Conservation (phyloP, 2,888 invertebrate genomes). For the Caenorhabditis sulstoni region DNA sequence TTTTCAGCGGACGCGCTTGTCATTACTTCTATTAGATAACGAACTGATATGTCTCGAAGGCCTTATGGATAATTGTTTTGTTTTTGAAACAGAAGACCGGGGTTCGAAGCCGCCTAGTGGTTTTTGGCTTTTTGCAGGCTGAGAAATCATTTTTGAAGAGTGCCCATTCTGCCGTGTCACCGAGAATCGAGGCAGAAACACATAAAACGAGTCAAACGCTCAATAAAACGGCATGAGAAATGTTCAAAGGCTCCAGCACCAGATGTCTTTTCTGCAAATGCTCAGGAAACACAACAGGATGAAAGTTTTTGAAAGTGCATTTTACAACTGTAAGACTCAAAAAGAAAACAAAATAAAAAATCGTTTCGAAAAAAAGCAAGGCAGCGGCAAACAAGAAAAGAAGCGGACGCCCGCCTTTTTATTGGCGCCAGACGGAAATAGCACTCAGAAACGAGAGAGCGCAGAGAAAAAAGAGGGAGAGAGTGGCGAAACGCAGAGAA, state of each 20-base stretch:
- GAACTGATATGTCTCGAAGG: too few relatives aligned
- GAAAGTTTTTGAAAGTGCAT: background rate
- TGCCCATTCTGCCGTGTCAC: constrained; percentile 5
- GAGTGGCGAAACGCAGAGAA: constrained; percentile 15
- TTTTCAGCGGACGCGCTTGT: too few relatives aligned
- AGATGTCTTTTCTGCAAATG: background rate
- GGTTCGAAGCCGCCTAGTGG: too few relatives aligned
- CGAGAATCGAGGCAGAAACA: background rate
- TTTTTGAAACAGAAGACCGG: background rate
- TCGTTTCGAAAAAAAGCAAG: constrained; percentile 5
- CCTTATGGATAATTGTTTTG: too few relatives aligned
- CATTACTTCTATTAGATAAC: too few relatives aligned
- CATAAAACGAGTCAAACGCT: constrained; percentile 1
- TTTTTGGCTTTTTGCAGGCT: too few relatives aligned
- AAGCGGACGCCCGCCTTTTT: constrained; percentile 30
- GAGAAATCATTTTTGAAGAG: background rate
- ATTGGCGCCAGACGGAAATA: constrained; percentile 10
- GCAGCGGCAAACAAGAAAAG: constrained; percentile 2
- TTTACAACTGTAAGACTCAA: background rate
- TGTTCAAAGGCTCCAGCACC: too few relatives aligned
- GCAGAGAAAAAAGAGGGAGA: constrained; percentile 14
- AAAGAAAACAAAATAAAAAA: constrained; percentile 37
- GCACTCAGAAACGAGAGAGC: constrained; percentile 10
- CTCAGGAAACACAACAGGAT: background rate
- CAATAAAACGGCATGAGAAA: background rate